Evolutionary conservation across 2,888 invertebrate species (phyloP), one percentile per base, ranked within the genome.

Genomic region (Yponomeuta cagnagella): DNA sequence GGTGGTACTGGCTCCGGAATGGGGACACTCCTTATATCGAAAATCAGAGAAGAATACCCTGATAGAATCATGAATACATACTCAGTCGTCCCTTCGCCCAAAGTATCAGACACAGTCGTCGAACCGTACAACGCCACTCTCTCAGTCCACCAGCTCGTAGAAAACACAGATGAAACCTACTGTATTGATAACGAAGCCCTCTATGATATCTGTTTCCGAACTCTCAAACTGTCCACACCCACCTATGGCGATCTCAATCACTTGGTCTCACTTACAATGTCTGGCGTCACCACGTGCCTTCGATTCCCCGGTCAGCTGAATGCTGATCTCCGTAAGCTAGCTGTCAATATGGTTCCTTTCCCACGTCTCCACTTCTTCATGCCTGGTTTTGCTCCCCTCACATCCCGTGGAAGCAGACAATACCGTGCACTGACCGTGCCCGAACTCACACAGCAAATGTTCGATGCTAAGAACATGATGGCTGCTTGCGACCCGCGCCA

Each of bases 391-490:
- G 97, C 96, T 70, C 96, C 96, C 3, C 93, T 96, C 69, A 95
- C 95, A 31, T 97, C 96, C 10, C 95, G 97, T 74, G 97, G 96
- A 71, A 96, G 96, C 80, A 97, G 97, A 88, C 97, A 97, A 80
- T 98, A 98, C 93, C 94, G 97, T 80, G 96, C 98, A 66, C 93
- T 97, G 70, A 97, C 97, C 68, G 98, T 98, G 1, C 97, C 98
- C 12, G 98, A 98, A 87, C 93, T 98, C 73, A 98, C 98, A 0
- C 95, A 96, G 79, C 97, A 97, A 87, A 97, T 97, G 96, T 98
- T 98, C 90, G 98, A 98, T 89, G 97, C 98, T 75, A 98, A 97
- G 93, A 98, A 98, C 93, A 98, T 98, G 98, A 98, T 98, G 98
- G 97, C 98, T 68, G 98, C 98, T 6, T 98, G 98, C 86, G 98